phyloP scores from a whole-genome alignment of 2,797 vertebrate species.

The Hippoglossus hippoglossus region DNA sequence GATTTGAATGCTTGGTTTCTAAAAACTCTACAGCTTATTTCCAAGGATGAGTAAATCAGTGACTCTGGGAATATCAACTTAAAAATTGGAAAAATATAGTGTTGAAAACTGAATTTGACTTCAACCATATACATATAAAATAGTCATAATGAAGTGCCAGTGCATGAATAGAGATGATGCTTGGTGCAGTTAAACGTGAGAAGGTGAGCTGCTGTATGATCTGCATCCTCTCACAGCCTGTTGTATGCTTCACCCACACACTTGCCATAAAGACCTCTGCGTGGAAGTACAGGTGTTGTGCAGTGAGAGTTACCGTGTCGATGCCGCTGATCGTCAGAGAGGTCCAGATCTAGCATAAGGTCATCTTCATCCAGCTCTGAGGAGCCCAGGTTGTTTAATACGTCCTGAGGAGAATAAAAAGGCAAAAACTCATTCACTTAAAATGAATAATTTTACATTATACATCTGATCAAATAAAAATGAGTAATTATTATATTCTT shows the following conservation, averaged over 20 bases:
- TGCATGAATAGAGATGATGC: background rate
- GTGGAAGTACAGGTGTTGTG: background rate
- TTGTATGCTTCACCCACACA: conserved; percentile 1
- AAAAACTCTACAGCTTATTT: background rate
- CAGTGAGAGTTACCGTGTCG: conserved; percentile 84
- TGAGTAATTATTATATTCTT: background rate
- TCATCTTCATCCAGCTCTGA: conserved; percentile 98
- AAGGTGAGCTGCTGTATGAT: conserved; percentile 2
- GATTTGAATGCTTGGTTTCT: conserved; percentile 11
- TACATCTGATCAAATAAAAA: background rate
- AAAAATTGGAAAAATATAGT: background rate
- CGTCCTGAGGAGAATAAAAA: conserved; percentile 62
- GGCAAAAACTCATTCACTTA: background rate
- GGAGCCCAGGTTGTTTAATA: conserved; percentile 93
- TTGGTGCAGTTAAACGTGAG: background rate
- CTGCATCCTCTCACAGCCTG: background rate
- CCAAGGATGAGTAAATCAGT: background rate
- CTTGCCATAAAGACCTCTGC: background rate
- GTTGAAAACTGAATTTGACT: background rate
- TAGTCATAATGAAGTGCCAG: background rate
- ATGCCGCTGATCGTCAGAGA: conserved; percentile 93
- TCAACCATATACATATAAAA: background rate
- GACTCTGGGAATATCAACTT: background rate
- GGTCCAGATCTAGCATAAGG: conserved; percentile 97
- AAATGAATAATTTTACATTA: background rate